Percentiles rank a stretch among this genome's conserved stretches.
phyloP scores from a whole-genome alignment of 1,140 invertebrate species.

The Heliconius melpomene region DNA sequence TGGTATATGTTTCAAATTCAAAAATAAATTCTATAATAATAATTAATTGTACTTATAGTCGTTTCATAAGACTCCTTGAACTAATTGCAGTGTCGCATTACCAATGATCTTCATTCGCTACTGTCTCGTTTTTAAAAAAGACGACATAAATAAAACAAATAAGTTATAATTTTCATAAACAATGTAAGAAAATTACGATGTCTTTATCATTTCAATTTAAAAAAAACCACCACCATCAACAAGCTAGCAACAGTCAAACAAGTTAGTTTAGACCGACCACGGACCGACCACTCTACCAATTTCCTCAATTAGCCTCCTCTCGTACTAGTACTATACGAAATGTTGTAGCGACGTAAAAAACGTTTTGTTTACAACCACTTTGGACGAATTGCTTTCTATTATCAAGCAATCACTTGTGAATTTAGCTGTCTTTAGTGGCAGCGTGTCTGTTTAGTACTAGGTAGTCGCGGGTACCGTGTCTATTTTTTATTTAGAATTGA shows the following conservation, averaged over 20 bases:
- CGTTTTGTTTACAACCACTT: constrained; percentile 5
- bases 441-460: background rate
- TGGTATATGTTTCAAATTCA: too few species aligned
- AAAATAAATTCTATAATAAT: too few species aligned
- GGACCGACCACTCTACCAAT: background rate
- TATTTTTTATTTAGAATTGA: too few species aligned
- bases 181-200: background rate
- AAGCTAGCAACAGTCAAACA: background rate
- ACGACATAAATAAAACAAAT: too few species aligned
- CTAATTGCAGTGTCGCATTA: too few species aligned
- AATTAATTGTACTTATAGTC: too few species aligned
- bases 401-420: background rate
- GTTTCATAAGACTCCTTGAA: too few species aligned
- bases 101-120: too few species aligned
- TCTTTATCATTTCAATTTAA: background rate
- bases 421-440: background rate
- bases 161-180: background rate
- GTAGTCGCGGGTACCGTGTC: too few species aligned
- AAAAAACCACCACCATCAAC: background rate
- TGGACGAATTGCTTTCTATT: background rate
- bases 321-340: constrained; percentile 12
- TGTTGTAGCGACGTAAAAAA: constrained; percentile 11
- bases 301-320: constrained; percentile 11
- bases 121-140: too few species aligned
- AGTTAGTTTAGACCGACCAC: background rate